A percentile compares a stretch with the other conserved stretches of the same genome.
These are phyloP conservation scores for Diaperis boleti DNA, from an alignment of 2,888 invertebrate genomes.

Conservation along the genomic window DNA sequence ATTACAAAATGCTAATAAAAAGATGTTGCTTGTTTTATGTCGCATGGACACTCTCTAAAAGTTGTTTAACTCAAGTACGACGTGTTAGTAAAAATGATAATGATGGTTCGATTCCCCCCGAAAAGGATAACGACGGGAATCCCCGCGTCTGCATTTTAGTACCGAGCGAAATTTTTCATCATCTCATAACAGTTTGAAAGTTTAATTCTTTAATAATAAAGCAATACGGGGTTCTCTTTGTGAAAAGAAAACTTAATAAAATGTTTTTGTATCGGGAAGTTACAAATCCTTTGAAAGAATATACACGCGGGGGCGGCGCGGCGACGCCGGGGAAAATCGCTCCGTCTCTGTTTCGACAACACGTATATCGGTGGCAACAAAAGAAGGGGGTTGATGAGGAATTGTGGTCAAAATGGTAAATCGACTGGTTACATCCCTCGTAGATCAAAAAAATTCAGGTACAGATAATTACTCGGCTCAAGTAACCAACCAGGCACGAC, in stretches of 20 bases:
- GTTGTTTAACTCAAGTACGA: too few relatives aligned
- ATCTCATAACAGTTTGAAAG: constrained; percentile 43
- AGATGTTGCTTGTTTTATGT: too few relatives aligned
- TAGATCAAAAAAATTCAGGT: too few relatives aligned
- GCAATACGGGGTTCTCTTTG: constrained; percentile 48
- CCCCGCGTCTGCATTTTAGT: constrained; percentile 20
- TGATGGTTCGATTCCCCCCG: constrained; percentile 23
- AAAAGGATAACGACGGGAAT: constrained; percentile 3
- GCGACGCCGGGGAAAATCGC: constrained; percentile 9
- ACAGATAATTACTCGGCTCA: too few relatives aligned
- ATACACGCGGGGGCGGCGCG: constrained; percentile 5
- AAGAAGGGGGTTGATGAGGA: too few relatives aligned
- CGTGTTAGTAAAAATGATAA: constrained; percentile 4
- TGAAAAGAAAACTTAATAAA: constrained; percentile 49
- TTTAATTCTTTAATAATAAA: constrained; percentile 50
- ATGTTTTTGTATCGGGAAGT: constrained; percentile 49
- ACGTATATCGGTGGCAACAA: too few relatives aligned
- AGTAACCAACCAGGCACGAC: too few relatives aligned
- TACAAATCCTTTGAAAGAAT: constrained; percentile 35
- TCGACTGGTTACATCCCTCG: too few relatives aligned
- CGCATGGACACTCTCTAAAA: too few relatives aligned
- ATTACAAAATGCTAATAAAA: too few relatives aligned
- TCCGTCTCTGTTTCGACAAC: constrained; percentile 3
- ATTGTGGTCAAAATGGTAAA: too few relatives aligned
- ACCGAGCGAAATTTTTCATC: constrained; percentile 43